Evolutionary conservation across 2,888 invertebrate species (phyloP), one percentile per base, ranked within the genome.

Genomic region (Hololepta plana): DNA sequence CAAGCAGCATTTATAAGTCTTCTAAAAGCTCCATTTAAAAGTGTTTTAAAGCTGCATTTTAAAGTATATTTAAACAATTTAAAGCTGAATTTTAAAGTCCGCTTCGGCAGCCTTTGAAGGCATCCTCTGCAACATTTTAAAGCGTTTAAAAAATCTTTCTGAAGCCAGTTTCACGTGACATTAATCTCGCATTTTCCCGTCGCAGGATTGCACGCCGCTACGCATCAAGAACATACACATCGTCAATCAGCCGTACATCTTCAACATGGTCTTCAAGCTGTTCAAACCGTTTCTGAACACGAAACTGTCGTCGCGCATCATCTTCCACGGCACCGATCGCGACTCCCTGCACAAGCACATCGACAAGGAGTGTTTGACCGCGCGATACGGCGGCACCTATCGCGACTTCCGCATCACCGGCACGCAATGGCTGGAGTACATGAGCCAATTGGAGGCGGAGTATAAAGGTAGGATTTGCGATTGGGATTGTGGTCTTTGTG

Each of bases 281-380:
- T 80, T 90, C 58, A 85, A 85, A 51, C 90, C 87, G 3, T 85
- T 91, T 60, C 60, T 91, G 27, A 69, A 74, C 33, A 82, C 85
- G 44, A 90, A 91, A 52, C 59, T 88, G 17, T 72, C 76, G 32
- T 70, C 62, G 23, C 67, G 90, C 41, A 79, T 84, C 37, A 63
- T 73, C 29, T 84, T 84, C 59, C 76, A 84, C 49, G 80, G 81
- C 20, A 71, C 62, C 4, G 77, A 84, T 46, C 64, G 72, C 21
- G 72, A 75, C 29, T 64, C 73, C 2, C 55, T 84, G 20, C 70
- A 79, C 40, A 67, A 76, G 40, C 56, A 79, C 45, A 62, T 84
- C 34, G 70, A 67, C 20, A 69, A 79, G 1, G 73, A 77, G 43
- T 67, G 65, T 40, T 54, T 84, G 38, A 74, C 79, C 0, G 60